Evolutionary conservation across 2,888 invertebrate species (phyloP).

Genomic region (Notodromas monacha): DNA sequence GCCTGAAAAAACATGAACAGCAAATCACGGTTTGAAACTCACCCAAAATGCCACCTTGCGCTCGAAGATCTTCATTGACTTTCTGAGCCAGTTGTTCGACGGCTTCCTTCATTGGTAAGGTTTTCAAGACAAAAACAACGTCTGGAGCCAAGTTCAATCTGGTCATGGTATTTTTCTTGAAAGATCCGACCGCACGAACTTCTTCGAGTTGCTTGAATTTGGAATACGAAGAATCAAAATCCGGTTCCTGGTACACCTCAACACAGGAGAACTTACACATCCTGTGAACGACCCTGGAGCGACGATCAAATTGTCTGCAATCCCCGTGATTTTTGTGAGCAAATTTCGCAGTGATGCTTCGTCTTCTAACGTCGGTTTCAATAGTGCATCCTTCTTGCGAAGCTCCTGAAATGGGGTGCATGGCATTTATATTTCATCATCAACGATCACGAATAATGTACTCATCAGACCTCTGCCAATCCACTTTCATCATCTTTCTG

Average conservation of each 20-base stretch:
- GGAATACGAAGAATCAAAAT: constrained; percentile 11
- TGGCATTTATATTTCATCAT: too few species aligned
- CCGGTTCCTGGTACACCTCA: too few species aligned
- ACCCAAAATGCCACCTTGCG: constrained; percentile 14
- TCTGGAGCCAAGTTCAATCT: constrained; percentile 81
- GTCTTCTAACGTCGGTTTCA: constrained; percentile 60
- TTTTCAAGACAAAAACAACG: constrained; percentile 81
- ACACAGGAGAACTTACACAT: constrained; percentile 79
- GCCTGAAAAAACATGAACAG: constrained; percentile 6
- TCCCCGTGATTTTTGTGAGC: constrained; percentile 74
- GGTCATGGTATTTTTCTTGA: constrained; percentile 91
- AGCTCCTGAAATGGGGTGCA: too few species aligned
- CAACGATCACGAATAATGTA: too few species aligned
- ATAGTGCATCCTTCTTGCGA: too few species aligned
- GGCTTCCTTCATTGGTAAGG: constrained; percentile 75
- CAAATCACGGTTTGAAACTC: constrained; percentile 10
- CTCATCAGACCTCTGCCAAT: too few species aligned
- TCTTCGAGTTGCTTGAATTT: constrained; percentile 80
- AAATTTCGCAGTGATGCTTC: constrained; percentile 70
- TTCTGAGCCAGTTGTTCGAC: constrained; percentile 67
- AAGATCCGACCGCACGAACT: constrained; percentile 82
- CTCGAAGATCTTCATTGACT: constrained; percentile 50
- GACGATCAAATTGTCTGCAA: constrained; percentile 69
- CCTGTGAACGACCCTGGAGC: constrained; percentile 76
- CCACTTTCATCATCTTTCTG: too few species aligned